Evolutionary conservation across 1,140 invertebrate genomes (phyloP).

Genomic region (Drosophila ficusphila): DNA sequence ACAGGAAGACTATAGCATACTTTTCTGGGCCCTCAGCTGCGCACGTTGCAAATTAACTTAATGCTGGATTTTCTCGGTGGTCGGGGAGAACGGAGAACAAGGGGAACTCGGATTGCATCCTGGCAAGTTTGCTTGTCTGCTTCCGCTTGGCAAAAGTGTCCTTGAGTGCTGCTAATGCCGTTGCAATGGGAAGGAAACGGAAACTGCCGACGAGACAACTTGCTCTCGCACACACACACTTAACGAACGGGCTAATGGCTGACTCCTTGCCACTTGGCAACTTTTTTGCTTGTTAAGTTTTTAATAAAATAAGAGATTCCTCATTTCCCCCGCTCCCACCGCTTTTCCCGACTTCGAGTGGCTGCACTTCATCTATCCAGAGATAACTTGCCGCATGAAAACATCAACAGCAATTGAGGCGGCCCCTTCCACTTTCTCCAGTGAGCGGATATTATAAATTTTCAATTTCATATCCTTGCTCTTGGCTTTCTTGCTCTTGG

Average conservation of each 20-base stretch:
- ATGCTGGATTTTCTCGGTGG: conserved; percentile 53
- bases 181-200: conserved; percentile 56
- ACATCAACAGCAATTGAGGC: conserved; percentile 73
- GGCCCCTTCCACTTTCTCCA: neutral
- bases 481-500: conserved; percentile 3
- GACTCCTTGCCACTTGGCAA: conserved; percentile 68
- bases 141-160: conserved; percentile 75
- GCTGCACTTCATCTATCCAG: conserved; percentile 49
- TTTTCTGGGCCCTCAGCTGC: conserved; percentile 21
- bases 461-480: conserved; percentile 68
- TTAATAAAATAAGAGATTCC: conserved; percentile 78
- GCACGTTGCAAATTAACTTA: conserved; percentile 81
- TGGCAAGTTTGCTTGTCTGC: conserved; percentile 72
- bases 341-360: neutral
- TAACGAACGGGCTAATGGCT: conserved; percentile 60
- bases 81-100: neutral
- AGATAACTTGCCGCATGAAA: conserved; percentile 70
- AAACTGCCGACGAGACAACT: conserved; percentile 72
- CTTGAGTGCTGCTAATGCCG: conserved; percentile 78
- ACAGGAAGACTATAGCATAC: conserved; percentile 19
- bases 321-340: conserved; percentile 10
- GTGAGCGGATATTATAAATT: conserved; percentile 76
- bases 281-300: conserved; percentile 59
- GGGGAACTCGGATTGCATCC: conserved; percentile 1
- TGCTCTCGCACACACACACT: conserved; percentile 34